Percentiles rank a stretch among this genome's conserved stretches.
Conservation (phyloP, 2,888 invertebrate genomes). For the Dynastes maya region DNA sequence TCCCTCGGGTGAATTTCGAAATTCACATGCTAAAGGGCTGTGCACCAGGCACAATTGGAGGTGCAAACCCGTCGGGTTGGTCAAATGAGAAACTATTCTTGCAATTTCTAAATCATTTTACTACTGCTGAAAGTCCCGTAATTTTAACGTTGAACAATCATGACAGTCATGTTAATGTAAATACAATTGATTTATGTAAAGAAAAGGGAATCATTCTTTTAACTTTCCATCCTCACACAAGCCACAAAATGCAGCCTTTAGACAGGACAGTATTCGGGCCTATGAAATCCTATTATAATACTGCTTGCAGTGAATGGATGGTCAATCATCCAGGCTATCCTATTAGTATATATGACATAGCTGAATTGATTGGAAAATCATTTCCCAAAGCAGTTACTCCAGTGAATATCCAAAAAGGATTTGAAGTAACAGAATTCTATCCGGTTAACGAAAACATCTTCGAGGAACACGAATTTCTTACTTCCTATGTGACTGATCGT, state of each 20-base stretch:
- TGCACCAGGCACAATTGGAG: constrained; percentile 52
- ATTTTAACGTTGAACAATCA: constrained; percentile 61
- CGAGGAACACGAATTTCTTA: constrained; percentile 19
- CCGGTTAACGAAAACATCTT: constrained; percentile 55
- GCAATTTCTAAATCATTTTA: constrained; percentile 41
- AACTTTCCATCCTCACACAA: constrained; percentile 55
- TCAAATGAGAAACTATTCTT: constrained; percentile 58
- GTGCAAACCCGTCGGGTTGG: constrained; percentile 60
- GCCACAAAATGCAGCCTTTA: constrained; percentile 61
- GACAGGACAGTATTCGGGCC: constrained; percentile 59
- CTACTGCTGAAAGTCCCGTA: background rate
- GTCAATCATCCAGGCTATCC: background rate
- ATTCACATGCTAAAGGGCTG: constrained; percentile 56
- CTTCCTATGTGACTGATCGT: background rate
- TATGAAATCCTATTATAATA: constrained; percentile 56
- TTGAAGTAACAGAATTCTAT: constrained; percentile 53
- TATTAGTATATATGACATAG: background rate
- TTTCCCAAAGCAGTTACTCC: constrained; percentile 55
- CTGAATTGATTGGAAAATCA: constrained; percentile 51
- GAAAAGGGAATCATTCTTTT: constrained; percentile 63
- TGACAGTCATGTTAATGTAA: constrained; percentile 60
- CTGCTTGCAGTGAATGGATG: constrained; percentile 54
- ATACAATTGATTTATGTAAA: constrained; percentile 61
- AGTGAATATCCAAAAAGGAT: constrained; percentile 53
- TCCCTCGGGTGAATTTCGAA: constrained; percentile 58